Evolutionary conservation across 2,888 invertebrate genomes (phyloP).

Genomic region (Morinoia aosen): DNA sequence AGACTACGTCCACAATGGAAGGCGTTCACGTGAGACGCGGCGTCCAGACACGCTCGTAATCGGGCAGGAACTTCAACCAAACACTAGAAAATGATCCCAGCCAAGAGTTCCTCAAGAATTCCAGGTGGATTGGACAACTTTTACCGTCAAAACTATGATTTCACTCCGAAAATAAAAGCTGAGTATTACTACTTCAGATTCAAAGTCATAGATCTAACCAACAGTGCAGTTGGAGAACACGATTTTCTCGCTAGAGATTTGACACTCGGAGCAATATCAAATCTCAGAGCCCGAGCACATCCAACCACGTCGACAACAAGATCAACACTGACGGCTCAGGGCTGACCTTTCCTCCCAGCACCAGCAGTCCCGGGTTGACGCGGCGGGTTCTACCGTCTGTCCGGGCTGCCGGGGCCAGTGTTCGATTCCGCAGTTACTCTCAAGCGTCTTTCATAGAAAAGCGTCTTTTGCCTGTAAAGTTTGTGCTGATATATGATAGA

Average conservation of each 20-base stretch:
- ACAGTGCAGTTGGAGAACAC: neutral
- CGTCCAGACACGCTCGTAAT: neutral
- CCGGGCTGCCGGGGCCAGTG: neutral
- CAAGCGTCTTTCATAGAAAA: neutral
- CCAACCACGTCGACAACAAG: neutral
- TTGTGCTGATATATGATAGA: too few relatives aligned
- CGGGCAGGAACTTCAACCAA: slow-evolving; percentile 51
- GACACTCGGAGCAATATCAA: neutral
- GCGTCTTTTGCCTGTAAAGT: too few relatives aligned
- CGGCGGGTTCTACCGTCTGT: neutral
- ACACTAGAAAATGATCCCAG: slow-evolving; percentile 50
- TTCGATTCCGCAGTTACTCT: neutral
- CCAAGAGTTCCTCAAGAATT: slow-evolving; percentile 22
- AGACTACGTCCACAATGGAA: neutral
- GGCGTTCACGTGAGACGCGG: slow-evolving; percentile 5
- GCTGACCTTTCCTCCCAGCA: neutral
- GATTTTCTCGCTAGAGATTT: neutral
- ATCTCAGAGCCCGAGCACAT: neutral
- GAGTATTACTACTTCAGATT: neutral
- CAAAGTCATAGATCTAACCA: neutral
- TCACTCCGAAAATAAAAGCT: neutral
- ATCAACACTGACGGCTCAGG: too few relatives aligned
- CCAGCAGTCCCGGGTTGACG: too few relatives aligned
- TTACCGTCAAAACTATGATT: neutral
- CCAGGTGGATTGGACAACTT: neutral